These are phyloP conservation scores for Tetanocera ferruginea DNA, from an alignment of 2,888 invertebrate genomes.

Conservation along the genomic window DNA sequence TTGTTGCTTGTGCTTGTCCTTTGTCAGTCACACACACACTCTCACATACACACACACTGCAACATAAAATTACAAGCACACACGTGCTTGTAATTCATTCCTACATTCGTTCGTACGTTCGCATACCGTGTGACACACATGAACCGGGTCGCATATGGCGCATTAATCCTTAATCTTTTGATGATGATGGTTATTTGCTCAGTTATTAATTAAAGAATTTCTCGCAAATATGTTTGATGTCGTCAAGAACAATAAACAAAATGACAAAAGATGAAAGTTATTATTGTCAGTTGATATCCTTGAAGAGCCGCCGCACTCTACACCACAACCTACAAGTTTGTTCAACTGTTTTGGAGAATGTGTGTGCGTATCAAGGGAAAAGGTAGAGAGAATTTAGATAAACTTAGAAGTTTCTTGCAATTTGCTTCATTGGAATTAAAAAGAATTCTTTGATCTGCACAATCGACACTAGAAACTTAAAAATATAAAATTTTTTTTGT, in stretches of 20 bases:
- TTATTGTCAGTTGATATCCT: constrained; percentile 53
- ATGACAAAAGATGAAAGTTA: constrained; percentile 53
- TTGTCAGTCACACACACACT: constrained; percentile 45
- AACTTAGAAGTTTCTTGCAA: too few relatives aligned
- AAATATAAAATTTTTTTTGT: too few relatives aligned
- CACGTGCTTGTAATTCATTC: too few relatives aligned
- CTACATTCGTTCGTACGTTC: constrained; percentile 31
- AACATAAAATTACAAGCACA: constrained; percentile 34
- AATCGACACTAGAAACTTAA: too few relatives aligned
- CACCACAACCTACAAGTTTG: neutral
- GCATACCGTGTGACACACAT: constrained; percentile 11
- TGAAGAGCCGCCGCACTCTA: constrained; percentile 1
- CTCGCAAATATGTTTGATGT: constrained; percentile 59
- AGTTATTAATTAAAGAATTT: constrained; percentile 68
- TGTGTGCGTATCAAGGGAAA: neutral
- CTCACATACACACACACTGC: constrained; percentile 41
- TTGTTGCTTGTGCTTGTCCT: constrained; percentile 7
- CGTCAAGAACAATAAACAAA: constrained; percentile 50
- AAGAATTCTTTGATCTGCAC: too few relatives aligned
- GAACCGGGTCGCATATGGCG: constrained; percentile 12
- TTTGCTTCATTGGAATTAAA: too few relatives aligned
- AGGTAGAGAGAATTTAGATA: too few relatives aligned
- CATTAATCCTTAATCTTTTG: constrained; percentile 64
- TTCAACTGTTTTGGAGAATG: neutral
- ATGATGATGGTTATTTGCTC: constrained; percentile 63